Conservation (phyloP, 2,797 vertebrate genomes). For the Bradypus variegatus region DNA sequence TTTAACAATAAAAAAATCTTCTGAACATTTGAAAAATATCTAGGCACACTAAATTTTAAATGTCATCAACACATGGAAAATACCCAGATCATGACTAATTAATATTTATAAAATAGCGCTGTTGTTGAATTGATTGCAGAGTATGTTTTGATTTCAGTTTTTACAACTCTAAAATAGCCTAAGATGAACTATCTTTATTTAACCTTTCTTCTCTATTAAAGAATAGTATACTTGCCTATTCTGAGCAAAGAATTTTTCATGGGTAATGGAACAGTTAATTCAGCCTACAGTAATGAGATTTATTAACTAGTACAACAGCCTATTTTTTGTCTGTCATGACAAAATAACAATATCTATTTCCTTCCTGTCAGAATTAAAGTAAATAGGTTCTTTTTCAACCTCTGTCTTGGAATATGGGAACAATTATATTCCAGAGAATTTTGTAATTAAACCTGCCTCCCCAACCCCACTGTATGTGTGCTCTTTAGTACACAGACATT, state of each 20-base stretch:
- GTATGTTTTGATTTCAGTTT: background rate
- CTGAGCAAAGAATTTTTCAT: background rate
- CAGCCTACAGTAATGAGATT: background rate
- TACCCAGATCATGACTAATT: background rate
- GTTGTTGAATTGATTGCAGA: background rate
- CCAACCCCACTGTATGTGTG: background rate
- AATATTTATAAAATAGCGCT: background rate
- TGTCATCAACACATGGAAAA: background rate
- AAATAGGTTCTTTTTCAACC: background rate
- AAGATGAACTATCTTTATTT: slow-evolving; percentile 14
- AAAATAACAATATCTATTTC: background rate
- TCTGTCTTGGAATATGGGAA: background rate
- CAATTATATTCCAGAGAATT: background rate
- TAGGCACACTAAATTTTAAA: slow-evolving; percentile 28
- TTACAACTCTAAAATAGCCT: background rate
- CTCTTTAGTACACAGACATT: background rate
- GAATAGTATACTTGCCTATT: slow-evolving; percentile 3
- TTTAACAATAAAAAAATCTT: background rate
- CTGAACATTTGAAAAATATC: slow-evolving; percentile 18
- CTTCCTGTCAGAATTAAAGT: background rate
- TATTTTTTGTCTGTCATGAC: background rate
- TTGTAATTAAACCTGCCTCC: background rate
- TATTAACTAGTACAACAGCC: background rate
- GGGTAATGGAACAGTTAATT: background rate
- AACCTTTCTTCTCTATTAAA: background rate